Conservation (phyloP, 2,797 vertebrate genomes). For the Tokudaia muenninki region DNA sequence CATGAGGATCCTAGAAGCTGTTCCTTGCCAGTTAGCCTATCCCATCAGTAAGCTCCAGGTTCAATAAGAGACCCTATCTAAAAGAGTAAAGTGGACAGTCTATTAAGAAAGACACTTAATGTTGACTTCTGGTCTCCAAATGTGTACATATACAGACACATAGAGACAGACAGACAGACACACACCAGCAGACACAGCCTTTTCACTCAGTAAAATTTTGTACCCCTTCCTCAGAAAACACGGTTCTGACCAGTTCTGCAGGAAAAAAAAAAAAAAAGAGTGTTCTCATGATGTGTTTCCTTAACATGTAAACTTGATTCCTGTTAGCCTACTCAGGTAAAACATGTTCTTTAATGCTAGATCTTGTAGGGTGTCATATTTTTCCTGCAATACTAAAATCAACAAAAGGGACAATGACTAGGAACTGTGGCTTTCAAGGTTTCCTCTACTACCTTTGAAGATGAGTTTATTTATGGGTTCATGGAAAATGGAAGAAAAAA, state of each 20-base stretch:
- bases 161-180: not conserved
- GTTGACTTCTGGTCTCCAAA: not conserved
- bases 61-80: not conserved
- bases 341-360: slow-evolving; percentile 51
- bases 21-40: not conserved
- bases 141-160: too few species aligned
- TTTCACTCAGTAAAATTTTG: not conserved
- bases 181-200: not conserved
- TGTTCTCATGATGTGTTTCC: not conserved
- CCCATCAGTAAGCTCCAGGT: not conserved
- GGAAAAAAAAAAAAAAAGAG: not conserved
- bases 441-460: not conserved
- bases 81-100: not conserved
- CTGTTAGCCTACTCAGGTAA: not conserved
- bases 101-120: not conserved
- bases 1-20: not conserved
- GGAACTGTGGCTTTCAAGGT: not conserved
- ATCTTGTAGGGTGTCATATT: slow-evolving; percentile 23
- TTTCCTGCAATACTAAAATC: slow-evolving; percentile 18
- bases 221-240: not conserved
- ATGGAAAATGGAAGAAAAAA: not conserved
- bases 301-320: slow-evolving; percentile 12
- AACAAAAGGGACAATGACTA: slow-evolving; percentile 21
- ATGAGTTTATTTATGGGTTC: not conserved
- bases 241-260: not conserved